Percentiles rank a stretch among this genome's conserved stretches.
phyloP scores from a whole-genome alignment of 2,888 invertebrate genomes.

The Onthophagus sagittarius region DNA sequence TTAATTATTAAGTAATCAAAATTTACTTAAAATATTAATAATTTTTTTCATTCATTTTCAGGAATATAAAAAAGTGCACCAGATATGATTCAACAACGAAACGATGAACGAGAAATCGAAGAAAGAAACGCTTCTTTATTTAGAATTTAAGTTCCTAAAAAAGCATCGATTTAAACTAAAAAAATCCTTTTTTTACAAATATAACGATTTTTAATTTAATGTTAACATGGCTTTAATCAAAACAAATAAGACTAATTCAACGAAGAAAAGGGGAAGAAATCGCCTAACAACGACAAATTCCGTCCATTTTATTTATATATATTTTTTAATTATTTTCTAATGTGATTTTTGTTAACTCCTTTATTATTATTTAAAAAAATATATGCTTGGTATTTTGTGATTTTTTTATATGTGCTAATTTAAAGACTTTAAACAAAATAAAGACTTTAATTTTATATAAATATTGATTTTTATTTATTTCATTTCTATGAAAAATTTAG shows the following conservation, averaged over 20 bases:
- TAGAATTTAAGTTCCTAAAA: conserved; percentile 11
- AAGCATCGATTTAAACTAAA: not conserved
- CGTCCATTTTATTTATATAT: not conserved
- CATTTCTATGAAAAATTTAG: too few species aligned
- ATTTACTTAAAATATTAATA: not conserved
- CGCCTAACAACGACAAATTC: not conserved
- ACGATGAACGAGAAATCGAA: not conserved
- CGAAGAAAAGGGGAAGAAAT: not conserved
- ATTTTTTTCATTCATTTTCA: not conserved
- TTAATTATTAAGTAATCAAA: not conserved
- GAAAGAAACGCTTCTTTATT: not conserved
- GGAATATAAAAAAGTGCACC: conserved; percentile 1
- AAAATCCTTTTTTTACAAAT: not conserved
- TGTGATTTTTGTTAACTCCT: not conserved
- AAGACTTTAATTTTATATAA: not conserved
- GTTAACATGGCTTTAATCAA: conserved; percentile 4
- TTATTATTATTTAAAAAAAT: not conserved
- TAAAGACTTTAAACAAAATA: not conserved
- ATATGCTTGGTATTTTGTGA: not conserved
- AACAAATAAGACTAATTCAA: not conserved
- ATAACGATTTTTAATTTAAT: conserved; percentile 4
- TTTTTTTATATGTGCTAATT: not conserved
- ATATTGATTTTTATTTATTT: too few species aligned
- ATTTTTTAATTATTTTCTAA: not conserved
- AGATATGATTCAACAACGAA: conserved; percentile 5